Evolutionary conservation across 2,888 invertebrate species (phyloP).

Genomic region (Cryptocephalus moraei): DNA sequence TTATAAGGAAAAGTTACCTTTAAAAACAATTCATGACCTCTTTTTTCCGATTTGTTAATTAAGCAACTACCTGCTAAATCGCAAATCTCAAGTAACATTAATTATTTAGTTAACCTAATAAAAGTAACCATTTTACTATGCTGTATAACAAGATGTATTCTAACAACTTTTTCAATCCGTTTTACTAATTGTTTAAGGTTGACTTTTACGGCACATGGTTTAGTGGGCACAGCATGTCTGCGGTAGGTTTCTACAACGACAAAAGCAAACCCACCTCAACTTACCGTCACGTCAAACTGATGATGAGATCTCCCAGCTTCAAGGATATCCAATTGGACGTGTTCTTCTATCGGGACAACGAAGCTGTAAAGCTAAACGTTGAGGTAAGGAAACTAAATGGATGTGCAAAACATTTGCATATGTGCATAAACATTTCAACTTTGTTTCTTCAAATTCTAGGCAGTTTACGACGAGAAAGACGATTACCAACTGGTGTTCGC

Average conservation of each 20-base stretch:
- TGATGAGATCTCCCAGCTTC: conserved; percentile 64
- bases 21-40: too few relatives aligned
- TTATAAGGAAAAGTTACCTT: too few relatives aligned
- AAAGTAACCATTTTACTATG: too few relatives aligned
- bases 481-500: conserved; percentile 58
- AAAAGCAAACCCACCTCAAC: conserved; percentile 54
- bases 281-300: conserved; percentile 53
- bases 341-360: conserved; percentile 57
- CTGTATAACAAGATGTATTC: too few relatives aligned
- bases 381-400: conserved; percentile 38
- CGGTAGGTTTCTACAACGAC: conserved; percentile 66
- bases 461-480: conserved; percentile 52
- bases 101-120: too few relatives aligned
- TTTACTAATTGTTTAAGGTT: conserved; percentile 40
- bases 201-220: conserved; percentile 71
- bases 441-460: conserved; percentile 34
- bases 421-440: too few relatives aligned
- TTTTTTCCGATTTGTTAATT: too few relatives aligned
- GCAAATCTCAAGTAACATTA: too few relatives aligned
- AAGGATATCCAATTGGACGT: conserved; percentile 53
- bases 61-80: too few relatives aligned
- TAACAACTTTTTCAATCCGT: too few relatives aligned
- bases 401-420: too few relatives aligned
- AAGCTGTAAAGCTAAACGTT: conserved; percentile 55
- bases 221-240: conserved; percentile 60